Base-by-base conservation (phyloP, 2,113 vertebrate species). In the Regulus satrapa region DNA sequence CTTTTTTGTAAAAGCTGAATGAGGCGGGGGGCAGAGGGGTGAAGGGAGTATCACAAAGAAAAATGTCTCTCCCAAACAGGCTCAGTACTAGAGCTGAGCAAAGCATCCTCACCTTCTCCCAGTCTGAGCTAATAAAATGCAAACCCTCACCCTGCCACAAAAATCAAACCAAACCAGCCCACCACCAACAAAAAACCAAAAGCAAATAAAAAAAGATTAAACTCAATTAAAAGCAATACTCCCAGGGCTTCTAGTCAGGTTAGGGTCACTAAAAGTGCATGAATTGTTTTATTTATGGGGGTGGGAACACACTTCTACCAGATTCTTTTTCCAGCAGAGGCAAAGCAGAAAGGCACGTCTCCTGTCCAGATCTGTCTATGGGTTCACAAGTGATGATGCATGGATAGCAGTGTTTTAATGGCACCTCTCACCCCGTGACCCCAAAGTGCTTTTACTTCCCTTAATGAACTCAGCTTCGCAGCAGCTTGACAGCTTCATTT, bases 341-440 rank as follows among this genome's bases (percentile, higher is more conserved):
- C 58, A 79, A 79, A 88, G 34, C 58, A 79, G 49, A 78, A 71
- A 76, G 29, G 31, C 43, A 68, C 16, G 4, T 43, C 40, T 34
- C 75, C 59, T 23, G 25, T 31, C 73, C 29, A 32, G 4, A n/a
- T 52, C 46, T 72, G 40, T 49, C 84, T 61, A 3, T 11, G 41
- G 36, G 40, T 64, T 89, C 93, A 67, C 32, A 61, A 81, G 76
- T 4, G 32, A 61, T 87, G 84, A 91, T 5, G 1, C 41, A 59
- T 0, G 0, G 49, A 28, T 40, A 64, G 58, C n/a, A 63, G 24
- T 43, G 74, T 49, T 94, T 82, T 76, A 95, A 64, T 36, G 78
- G 62, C 89, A 91, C 59, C 74, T 79, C 48, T 92, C 78, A 88
- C 87, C 91, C 87, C 5, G 4, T 56, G 80, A 86, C 89, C 80